Base-by-base conservation (phyloP, 2,888 invertebrate species). In the Actias luna region DNA sequence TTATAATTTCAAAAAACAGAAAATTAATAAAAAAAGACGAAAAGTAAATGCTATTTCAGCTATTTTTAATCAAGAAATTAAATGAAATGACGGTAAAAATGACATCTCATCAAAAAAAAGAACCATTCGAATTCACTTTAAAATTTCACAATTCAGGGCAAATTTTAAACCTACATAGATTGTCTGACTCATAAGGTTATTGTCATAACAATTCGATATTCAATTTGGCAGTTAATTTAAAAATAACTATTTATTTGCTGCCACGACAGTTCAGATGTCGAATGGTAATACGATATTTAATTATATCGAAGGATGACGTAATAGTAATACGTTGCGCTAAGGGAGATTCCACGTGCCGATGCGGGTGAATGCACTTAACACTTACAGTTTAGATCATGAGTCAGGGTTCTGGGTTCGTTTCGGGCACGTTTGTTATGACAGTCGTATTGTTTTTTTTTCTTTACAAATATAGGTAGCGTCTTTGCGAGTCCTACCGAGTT, bases 301-400 rank as follows among this genome's bases (percentile, higher is more conserved):
- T 50, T 25, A 50, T 50, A 50, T 50, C 46, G 46, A 25, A 25
- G 12, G 22, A 25, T 50, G 46, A 50, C 46, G 22, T 50, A 50
- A 50, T 50, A 50, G 46, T 50, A 25, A 50, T 22, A 50, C 22
- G 46, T 5, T 16, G 2, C 25, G 10, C 16, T 25, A 50, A 50
- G 46, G 46, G 46, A 22, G 5, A 22, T 29, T 29, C 55, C 55
- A 55, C 55, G 55, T 55, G 55, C 29, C 29, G n/a, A 16, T 55
- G 16, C 12, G 80, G 90, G 87, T 90, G 75, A 88, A 83, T 78
- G 86, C 78, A 82, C 86, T 83, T 78, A 80, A 82, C 85, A 82
- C 65, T 73, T 87, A 86, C 86, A 85, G 83, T 88, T 85, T 85
- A 83, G 83, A 83, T 84, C 75, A 73, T 75, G 73, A 74, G 63